Conservation (phyloP, 2,113 vertebrate species). For the Syngnathus scovelli region DNA sequence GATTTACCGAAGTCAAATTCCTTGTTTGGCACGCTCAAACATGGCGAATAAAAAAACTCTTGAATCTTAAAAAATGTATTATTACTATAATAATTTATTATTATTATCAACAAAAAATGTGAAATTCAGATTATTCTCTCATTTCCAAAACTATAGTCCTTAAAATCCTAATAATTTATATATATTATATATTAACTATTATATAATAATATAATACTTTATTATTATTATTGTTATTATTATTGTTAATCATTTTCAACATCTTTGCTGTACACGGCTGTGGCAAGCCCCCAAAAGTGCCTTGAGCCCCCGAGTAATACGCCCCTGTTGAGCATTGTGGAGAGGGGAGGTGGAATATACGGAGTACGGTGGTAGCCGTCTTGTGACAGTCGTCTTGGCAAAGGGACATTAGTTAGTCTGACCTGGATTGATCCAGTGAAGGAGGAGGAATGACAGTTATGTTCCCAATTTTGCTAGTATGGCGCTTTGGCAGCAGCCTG, state of each 20-base stretch:
- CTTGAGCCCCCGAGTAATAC: background rate
- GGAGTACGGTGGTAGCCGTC: background rate
- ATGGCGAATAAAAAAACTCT: too few species aligned
- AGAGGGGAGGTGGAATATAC: background rate
- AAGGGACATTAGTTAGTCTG: background rate
- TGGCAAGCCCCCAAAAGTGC: background rate
- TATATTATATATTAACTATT: too few species aligned
- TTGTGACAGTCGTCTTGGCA: background rate
- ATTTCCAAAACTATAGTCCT: background rate
- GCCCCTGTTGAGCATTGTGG: background rate
- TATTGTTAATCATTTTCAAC: background rate
- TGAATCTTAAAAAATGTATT: too few species aligned
- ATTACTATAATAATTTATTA: too few species aligned
- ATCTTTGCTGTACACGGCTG: background rate
- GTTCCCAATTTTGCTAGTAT: background rate
- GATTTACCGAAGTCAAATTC: too few species aligned
- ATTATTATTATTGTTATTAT: background rate
- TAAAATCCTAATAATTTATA: too few species aligned
- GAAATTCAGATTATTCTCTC: background rate
- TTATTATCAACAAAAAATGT: background rate
- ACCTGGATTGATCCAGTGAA: background rate
- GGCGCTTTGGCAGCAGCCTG: background rate
- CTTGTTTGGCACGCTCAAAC: too few species aligned
- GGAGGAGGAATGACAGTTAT: background rate
- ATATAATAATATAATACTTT: too few species aligned